Evolutionary conservation across 1,140 invertebrate genomes (phyloP).

Genomic region (Drosophila nigromelanica): DNA sequence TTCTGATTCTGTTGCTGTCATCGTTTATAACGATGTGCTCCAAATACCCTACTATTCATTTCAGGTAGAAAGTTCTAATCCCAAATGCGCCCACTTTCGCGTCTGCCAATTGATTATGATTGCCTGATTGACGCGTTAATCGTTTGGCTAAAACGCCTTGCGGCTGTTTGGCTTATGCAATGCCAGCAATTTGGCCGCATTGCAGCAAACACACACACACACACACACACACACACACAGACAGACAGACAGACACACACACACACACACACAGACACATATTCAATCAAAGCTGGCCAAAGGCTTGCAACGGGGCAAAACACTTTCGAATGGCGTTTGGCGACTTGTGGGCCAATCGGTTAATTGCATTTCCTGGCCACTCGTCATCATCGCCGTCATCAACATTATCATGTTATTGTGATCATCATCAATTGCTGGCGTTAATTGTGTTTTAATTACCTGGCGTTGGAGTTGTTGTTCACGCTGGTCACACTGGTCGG

Average conservation of each 20-base stretch:
- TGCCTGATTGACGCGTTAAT: slow-evolving; percentile 17
- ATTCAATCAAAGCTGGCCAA: slow-evolving; percentile 26
- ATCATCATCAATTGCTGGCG: slow-evolving; percentile 50
- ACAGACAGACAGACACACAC: too few relatives aligned
- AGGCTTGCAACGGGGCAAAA: slow-evolving; percentile 20
- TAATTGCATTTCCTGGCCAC: slow-evolving; percentile 76
- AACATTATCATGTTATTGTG: slow-evolving; percentile 32
- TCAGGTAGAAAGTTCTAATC: slow-evolving; percentile 48
- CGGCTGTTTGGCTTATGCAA: slow-evolving; percentile 50
- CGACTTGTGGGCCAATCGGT: slow-evolving; percentile 70
- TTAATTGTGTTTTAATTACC: slow-evolving; percentile 75
- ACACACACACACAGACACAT: slow-evolving; percentile 14
- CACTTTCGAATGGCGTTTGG: slow-evolving; percentile 66
- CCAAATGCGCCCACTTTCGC: slow-evolving; percentile 23
- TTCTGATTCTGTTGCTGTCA: slow-evolving; percentile 26
- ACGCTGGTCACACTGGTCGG: slow-evolving; percentile 12
- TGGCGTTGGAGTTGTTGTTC: slow-evolving; percentile 32
- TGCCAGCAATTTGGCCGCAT: slow-evolving; percentile 18
- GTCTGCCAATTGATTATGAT: slow-evolving; percentile 32
- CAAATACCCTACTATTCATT: slow-evolving; percentile 33
- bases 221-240: not conserved
- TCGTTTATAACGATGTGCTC: slow-evolving; percentile 54
- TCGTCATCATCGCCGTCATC: slow-evolving; percentile 35
- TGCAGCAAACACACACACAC: slow-evolving; percentile 8
- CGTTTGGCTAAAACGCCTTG: slow-evolving; percentile 48